phyloP scores from a whole-genome alignment of 1,140 invertebrate species.

The Drosophila sturtevanti region DNA sequence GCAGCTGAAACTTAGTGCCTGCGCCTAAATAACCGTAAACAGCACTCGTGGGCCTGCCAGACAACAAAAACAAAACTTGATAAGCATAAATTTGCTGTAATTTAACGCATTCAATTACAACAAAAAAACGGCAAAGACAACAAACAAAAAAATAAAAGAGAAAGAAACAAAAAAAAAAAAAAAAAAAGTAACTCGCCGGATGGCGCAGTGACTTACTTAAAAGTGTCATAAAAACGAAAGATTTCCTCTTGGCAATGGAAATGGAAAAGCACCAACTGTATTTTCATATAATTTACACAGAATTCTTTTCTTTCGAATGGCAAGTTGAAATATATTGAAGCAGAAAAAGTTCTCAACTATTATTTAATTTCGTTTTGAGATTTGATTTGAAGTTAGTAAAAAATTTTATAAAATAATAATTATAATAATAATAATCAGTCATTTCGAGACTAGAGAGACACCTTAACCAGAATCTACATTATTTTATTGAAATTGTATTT shows the following conservation, averaged over 20 bases:
- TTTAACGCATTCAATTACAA: constrained; percentile 79
- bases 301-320: background rate
- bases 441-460: no score
- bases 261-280: background rate
- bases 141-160: constrained; percentile 37
- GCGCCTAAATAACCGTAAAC: constrained; percentile 79
- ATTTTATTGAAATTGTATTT: no score
- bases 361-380: background rate
- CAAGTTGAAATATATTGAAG: background rate
- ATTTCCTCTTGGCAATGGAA: constrained; percentile 32
- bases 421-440: no score
- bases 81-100: constrained; percentile 76
- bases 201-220: constrained; percentile 74
- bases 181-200: constrained; percentile 39
- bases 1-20: constrained; percentile 68
- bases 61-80: constrained; percentile 65
- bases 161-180: constrained; percentile 16
- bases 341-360: background rate
- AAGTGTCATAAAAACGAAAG: constrained; percentile 74
- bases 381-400: no score
- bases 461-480: no score
- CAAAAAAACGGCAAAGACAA: constrained; percentile 30
- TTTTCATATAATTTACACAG: background rate
- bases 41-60: constrained; percentile 63
- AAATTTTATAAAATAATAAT: no score